A percentile compares a stretch with the other conserved stretches of the same genome.
phyloP scores from a whole-genome alignment of 2,888 invertebrate genomes.

The Aleiodes leptofemur region DNA sequence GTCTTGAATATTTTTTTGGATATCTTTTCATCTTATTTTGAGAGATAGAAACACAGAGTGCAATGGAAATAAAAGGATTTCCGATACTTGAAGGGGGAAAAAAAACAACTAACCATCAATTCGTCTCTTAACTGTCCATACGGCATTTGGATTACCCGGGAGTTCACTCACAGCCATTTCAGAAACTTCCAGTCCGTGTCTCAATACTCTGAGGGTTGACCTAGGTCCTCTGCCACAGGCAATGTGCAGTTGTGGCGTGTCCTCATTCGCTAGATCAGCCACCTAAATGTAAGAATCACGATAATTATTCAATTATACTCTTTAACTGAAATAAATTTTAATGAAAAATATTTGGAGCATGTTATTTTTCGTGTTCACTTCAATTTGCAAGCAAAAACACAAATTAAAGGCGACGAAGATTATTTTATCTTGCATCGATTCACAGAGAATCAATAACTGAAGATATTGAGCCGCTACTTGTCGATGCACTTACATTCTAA shows the following conservation, averaged over 20 bases:
- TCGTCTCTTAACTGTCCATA: slow-evolving; percentile 98
- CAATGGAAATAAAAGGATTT: slow-evolving; percentile 43
- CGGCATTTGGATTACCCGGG: slow-evolving; percentile 99
- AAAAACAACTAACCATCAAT: slow-evolving; percentile 90
- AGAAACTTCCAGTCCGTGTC: slow-evolving; percentile 98
- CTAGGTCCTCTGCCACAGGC: slow-evolving; percentile 97
- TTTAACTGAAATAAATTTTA: neutral
- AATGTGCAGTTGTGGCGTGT: slow-evolving; percentile 98
- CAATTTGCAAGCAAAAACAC: slow-evolving; percentile 63
- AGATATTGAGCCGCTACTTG: slow-evolving; percentile 64
- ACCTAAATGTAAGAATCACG: slow-evolving; percentile 76
- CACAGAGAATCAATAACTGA: slow-evolving; percentile 62
- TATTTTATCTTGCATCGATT: slow-evolving; percentile 66
- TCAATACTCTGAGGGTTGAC: slow-evolving; percentile 91
- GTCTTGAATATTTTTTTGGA: slow-evolving; percentile 17
- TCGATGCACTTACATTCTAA: slow-evolving; percentile 55
- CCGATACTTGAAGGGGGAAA: neutral
- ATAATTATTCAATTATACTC: neutral
- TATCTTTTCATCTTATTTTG: slow-evolving; percentile 7
- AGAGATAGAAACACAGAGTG: slow-evolving; percentile 34
- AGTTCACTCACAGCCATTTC: slow-evolving; percentile 99
- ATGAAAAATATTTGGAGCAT: slow-evolving; percentile 42
- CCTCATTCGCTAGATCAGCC: slow-evolving; percentile 97
- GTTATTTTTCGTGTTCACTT: slow-evolving; percentile 71
- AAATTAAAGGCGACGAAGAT: slow-evolving; percentile 72